Percentiles rank a stretch among this genome's conserved stretches.
Evolutionary conservation across 64 coral and sea anemone genomes (phyloP).

Genomic region (Actinia tenebrosa): DNA sequence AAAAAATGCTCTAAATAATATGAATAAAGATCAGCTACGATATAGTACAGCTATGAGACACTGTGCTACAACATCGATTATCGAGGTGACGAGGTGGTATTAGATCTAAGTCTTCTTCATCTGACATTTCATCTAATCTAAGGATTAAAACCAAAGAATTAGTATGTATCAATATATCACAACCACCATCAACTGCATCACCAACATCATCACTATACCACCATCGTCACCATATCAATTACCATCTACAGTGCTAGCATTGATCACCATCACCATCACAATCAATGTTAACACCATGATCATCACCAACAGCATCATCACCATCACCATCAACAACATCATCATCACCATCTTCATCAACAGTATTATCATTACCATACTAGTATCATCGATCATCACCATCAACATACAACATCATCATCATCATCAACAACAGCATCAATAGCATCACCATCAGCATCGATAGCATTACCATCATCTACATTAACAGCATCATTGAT

Average conservation of each 20-base stretch:
- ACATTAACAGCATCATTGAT: background rate
- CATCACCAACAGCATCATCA: background rate
- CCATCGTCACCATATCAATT: background rate
- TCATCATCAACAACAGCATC: no score
- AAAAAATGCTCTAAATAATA: background rate
- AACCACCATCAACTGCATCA: background rate
- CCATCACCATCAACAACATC: background rate
- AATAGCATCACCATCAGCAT: background rate
- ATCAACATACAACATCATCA: background rate
- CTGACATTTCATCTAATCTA: conserved; percentile 90
- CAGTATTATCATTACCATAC: no score
- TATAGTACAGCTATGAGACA: conserved; percentile 53
- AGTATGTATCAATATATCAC: background rate
- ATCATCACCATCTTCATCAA: background rate
- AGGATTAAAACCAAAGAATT: background rate
- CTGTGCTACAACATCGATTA: conserved; percentile 59
- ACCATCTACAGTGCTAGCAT: background rate
- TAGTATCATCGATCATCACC: background rate
- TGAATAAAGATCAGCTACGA: conserved; percentile 37
- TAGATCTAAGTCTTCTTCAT: conserved; percentile 91
- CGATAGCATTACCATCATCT: background rate
- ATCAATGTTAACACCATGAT: background rate
- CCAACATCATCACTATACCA: background rate
- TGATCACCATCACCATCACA: no score
- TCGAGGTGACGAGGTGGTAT: conserved; percentile 81